Evolutionary conservation across 1,140 invertebrate species (phyloP).

Genomic region (Orius insidiosus): DNA sequence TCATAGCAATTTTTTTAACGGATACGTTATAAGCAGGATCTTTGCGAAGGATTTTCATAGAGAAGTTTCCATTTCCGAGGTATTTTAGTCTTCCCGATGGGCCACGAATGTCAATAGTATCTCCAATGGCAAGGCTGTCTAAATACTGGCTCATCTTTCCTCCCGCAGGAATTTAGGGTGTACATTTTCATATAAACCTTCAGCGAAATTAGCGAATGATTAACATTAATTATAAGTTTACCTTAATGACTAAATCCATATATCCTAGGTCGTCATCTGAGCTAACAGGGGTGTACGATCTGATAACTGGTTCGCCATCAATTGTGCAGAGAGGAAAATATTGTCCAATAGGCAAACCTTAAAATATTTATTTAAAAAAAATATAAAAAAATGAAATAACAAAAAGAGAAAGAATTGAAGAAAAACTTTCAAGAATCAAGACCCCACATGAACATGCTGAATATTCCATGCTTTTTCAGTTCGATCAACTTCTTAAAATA

Average conservation of each 20-base stretch:
- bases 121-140: no score
- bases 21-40: no score
- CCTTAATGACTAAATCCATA: constrained; percentile 94
- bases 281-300: constrained; percentile 92
- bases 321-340: constrained; percentile 85
- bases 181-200: constrained; percentile 92
- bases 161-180: constrained; percentile 94
- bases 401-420: background rate
- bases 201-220: constrained; percentile 13
- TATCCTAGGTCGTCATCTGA: constrained; percentile 88
- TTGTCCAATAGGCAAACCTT: constrained; percentile 83
- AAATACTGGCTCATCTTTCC: constrained; percentile 94
- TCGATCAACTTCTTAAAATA: background rate
- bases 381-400: constrained; percentile 10
- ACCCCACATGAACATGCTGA: background rate
- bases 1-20: no score
- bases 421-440: background rate
- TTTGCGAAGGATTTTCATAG: no score
- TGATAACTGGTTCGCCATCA: constrained; percentile 74
- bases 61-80: no score
- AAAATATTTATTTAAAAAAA: constrained; percentile 10
- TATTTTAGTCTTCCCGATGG: no score
- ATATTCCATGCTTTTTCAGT: background rate
- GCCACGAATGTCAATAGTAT: no score
- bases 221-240: constrained; percentile 25